phyloP scores from a whole-genome alignment of 1,140 invertebrate species.

The Zaprionus ghesquierei region DNA sequence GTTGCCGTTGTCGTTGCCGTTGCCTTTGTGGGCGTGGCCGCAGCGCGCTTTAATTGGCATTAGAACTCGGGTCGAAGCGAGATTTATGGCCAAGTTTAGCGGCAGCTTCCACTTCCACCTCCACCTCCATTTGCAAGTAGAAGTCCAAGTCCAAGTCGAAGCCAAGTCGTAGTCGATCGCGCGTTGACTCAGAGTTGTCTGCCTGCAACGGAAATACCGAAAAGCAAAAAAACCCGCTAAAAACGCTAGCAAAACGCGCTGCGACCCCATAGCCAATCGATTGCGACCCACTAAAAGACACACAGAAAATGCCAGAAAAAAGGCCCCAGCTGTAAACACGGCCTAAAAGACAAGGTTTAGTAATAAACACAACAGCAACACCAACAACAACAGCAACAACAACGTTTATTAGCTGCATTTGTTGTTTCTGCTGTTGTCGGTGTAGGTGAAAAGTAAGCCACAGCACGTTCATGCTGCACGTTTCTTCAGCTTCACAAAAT shows the following conservation, averaged over 20 bases:
- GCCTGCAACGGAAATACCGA: slow-evolving; percentile 23
- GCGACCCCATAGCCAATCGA: not conserved
- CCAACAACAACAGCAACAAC: slow-evolving; percentile 8
- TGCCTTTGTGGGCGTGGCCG: not conserved
- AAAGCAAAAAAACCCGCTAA: not conserved
- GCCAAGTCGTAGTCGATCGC: no score
- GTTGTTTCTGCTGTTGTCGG: slow-evolving; percentile 8
- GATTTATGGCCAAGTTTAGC: not conserved
- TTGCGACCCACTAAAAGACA: slow-evolving; percentile 32
- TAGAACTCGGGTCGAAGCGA: slow-evolving; percentile 3
- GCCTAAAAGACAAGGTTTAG: slow-evolving; percentile 39
- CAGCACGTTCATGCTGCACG: slow-evolving; percentile 35
- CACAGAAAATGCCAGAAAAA: slow-evolving; percentile 5
- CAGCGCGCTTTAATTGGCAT: slow-evolving; percentile 28
- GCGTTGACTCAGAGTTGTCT: slow-evolving; percentile 28
- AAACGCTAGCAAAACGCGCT: not conserved
- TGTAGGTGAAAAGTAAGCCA: slow-evolving; percentile 45
- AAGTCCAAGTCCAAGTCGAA: slow-evolving; percentile 3
- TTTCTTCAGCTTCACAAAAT: slow-evolving; percentile 7
- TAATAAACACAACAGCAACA: not conserved
- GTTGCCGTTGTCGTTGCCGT: slow-evolving; percentile 2
- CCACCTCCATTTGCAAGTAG: not conserved
- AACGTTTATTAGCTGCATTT: slow-evolving; percentile 2
- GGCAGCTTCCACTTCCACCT: slow-evolving; percentile 2
- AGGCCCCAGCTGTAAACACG: slow-evolving; percentile 10